A percentile compares a stretch with the other conserved stretches of the same genome.
phyloP scores from a whole-genome alignment of 1,140 invertebrate genomes.

The Drosophila yakuba region DNA sequence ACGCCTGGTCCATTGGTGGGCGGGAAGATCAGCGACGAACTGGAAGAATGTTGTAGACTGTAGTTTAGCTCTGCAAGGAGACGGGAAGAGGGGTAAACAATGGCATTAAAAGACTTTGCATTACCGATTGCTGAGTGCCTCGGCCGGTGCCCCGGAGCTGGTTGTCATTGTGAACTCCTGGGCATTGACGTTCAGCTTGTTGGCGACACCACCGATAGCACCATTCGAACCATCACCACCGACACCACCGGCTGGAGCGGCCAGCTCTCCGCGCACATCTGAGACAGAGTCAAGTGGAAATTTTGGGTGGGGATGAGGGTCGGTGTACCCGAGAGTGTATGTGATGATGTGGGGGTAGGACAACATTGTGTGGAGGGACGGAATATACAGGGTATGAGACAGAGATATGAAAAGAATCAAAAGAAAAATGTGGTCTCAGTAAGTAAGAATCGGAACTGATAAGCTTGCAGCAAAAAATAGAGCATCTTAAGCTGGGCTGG shows the following conservation, averaged over 20 bases:
- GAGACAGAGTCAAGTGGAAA: constrained; percentile 20
- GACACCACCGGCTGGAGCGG: constrained; percentile 47
- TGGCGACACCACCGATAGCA: constrained; percentile 59
- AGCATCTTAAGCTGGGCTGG: constrained; percentile 19
- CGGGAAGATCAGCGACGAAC: constrained; percentile 83
- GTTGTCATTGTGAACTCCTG: constrained; percentile 92
- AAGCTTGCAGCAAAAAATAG: constrained; percentile 19
- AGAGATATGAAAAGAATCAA: constrained; percentile 60
- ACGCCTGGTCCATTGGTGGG: constrained; percentile 65
- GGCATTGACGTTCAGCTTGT: constrained; percentile 92
- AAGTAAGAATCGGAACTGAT: constrained; percentile 35
- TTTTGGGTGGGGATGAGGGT: constrained; percentile 10
- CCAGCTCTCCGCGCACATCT: constrained; percentile 72
- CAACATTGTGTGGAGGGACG: constrained; percentile 20
- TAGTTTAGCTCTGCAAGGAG: constrained; percentile 84
- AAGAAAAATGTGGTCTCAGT: constrained; percentile 55
- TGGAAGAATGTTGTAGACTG: constrained; percentile 84
- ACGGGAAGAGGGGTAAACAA: constrained; percentile 68
- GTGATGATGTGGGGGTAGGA: constrained; percentile 32
- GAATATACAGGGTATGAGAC: constrained; percentile 40
- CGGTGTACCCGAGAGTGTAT: constrained; percentile 10
- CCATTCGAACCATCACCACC: constrained; percentile 52
- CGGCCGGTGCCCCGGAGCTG: constrained; percentile 62
- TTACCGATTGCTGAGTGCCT: constrained; percentile 75
- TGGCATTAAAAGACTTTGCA: constrained; percentile 65